A percentile compares a stretch with the other conserved stretches of the same genome.
These are phyloP conservation scores for Myripristis jacobus DNA, from an alignment of 2,797 vertebrate species.

Conservation along the genomic window DNA sequence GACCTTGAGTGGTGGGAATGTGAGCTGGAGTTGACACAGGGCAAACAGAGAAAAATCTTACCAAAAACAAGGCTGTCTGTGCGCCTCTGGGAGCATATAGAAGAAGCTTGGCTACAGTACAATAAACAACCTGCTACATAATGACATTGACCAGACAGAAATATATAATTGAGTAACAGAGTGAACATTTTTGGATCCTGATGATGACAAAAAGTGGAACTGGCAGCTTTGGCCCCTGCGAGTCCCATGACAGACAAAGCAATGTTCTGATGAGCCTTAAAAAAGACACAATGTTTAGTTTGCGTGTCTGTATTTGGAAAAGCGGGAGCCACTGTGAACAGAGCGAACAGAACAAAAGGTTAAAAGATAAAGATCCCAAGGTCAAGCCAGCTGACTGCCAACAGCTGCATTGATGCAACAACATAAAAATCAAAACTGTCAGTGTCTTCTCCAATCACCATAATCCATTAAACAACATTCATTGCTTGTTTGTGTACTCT, in stretches of 20 bases:
- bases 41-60: constrained; percentile 42
- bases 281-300: constrained; percentile 24
- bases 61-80: constrained; percentile 4
- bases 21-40: constrained; percentile 51
- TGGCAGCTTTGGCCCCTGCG: neutral
- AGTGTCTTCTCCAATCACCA: neutral
- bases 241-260: neutral
- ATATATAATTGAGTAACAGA: constrained; percentile 10
- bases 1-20: constrained; percentile 64
- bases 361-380: constrained; percentile 11
- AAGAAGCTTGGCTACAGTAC: constrained; percentile 37
- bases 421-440: neutral
- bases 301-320: constrained; percentile 12
- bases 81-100: constrained; percentile 3
- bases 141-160: constrained; percentile 1
- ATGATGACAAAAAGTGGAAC: constrained; percentile 7
- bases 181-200: constrained; percentile 9
- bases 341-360: constrained; percentile 12
- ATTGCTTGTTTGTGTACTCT: neutral
- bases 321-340: constrained; percentile 11
- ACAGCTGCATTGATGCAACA: constrained; percentile 7
- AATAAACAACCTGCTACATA: constrained; percentile 20
- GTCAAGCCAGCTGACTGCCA: neutral
- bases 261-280: neutral
- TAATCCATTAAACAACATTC: neutral